These are phyloP conservation scores for Tragelaphus scriptus DNA, from an alignment of 2,113 vertebrate genomes.

Conservation along the genomic window DNA sequence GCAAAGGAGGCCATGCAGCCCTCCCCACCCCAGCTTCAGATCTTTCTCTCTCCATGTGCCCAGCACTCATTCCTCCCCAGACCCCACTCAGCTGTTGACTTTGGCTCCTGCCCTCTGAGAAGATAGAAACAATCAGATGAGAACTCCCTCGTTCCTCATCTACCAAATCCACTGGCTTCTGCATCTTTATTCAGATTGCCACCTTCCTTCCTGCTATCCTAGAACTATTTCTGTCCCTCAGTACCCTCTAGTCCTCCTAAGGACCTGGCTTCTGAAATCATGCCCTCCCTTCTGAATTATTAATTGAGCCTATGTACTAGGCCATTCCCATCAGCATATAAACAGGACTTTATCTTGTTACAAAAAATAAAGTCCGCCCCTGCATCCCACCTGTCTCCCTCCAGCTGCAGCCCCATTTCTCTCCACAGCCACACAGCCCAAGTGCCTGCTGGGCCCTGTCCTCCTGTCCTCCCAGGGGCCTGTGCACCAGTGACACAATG, in stretches of 20 bases:
- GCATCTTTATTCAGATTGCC: neutral
- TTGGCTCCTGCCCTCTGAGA: neutral
- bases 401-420: neutral
- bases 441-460: neutral
- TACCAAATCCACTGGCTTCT: neutral
- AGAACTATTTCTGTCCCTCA: neutral
- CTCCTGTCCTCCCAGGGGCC: accelerated
- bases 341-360: neutral
- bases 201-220: neutral
- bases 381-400: neutral
- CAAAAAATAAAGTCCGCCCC: neutral
- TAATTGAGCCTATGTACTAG: neutral
- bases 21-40: neutral
- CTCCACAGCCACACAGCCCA: neutral
- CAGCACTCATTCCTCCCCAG: neutral
- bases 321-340: neutral
- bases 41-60: neutral
- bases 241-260: neutral
- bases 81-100: accelerated
- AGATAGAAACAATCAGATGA: neutral
- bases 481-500: neutral
- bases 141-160: neutral
- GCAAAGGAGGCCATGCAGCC: neutral
- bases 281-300: neutral
- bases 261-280: neutral